Evolutionary conservation across 2,113 vertebrate species (phyloP).

Genomic region (Saccopteryx leptura): DNA sequence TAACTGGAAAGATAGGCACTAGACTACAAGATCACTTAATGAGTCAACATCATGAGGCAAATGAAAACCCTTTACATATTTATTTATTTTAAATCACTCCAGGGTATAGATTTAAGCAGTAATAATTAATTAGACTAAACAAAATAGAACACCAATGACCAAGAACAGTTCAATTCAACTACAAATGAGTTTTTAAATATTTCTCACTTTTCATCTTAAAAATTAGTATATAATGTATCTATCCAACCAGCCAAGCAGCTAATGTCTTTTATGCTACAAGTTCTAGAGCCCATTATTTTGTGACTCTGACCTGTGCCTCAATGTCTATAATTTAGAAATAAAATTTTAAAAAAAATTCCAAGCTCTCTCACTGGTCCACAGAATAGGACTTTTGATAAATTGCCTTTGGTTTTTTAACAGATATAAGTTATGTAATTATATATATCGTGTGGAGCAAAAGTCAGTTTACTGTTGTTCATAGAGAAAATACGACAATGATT

Average conservation of each 20-base stretch:
- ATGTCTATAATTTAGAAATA: conserved; percentile 49
- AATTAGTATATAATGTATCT: conserved; percentile 28
- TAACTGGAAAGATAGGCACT: not conserved
- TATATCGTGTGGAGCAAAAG: not conserved
- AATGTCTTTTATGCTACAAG: not conserved
- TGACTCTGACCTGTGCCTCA: not conserved
- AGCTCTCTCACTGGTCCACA: not conserved
- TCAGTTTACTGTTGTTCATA: not conserved
- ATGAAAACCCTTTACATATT: conserved; percentile 58
- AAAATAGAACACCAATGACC: conserved; percentile 66
- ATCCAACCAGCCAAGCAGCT: not conserved
- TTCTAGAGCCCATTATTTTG: not conserved
- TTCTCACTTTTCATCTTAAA: conserved; percentile 44
- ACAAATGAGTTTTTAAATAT: conserved; percentile 74
- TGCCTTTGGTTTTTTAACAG: not conserved
- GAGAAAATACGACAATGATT: not conserved
- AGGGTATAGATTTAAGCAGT: conserved; percentile 45
- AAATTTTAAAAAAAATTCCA: conserved; percentile 31
- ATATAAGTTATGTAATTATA: not conserved
- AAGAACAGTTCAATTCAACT: conserved; percentile 61
- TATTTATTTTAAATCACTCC: conserved; percentile 68
- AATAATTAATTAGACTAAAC: conserved; percentile 69
- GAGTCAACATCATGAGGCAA: conserved; percentile 24
- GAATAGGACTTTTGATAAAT: not conserved
- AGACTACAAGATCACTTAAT: not conserved